Base-by-base conservation (phyloP, 2,797 vertebrate genomes). In the Siniperca obscura region DNA sequence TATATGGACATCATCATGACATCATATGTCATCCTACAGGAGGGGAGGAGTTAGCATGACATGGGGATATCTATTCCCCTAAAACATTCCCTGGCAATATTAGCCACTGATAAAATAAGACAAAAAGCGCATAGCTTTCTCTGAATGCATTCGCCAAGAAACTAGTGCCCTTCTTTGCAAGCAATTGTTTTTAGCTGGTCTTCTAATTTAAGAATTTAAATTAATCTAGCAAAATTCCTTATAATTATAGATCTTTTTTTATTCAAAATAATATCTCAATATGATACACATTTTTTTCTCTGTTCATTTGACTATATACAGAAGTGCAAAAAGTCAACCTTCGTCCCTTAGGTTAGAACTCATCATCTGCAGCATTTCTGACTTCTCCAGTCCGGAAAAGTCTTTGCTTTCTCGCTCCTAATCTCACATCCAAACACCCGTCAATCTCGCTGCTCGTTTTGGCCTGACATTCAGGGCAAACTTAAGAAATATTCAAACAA, bases 251-350 rank as follows among this genome's bases (percentile, higher is more conserved):
- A 99, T 97, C 97, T 98, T 98, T 98, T 95, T 95, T 99, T 99
- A 99, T 99, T 99, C 97, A 99, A 99, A 99, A 99, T 99, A 99
- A 99, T 98, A 98, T 99, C 98, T 99, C 98, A 97, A 96, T 99
- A 99, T 99, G 97, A 98, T 99, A 99, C 98, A 99, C 96, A 96
- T 98, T 98, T 98, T 96, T 97, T 97, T 98, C 97, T 98, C 96
- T 98, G 97, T 98, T 98, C 92, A 97, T 97, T 98, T 98, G 97
- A 99, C 98, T 99, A 99, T 99, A 98, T 99, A 99, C 98, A 99
- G 98, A 99, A 99, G 98, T 99, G 98, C 98, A 99, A 99, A 99
- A 99, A 97, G 97, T 99, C 97, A 97, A 98, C 97, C 97, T 98
- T 98, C 96, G 96, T 97, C 97, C 97, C 96, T 95, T 95, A 97